Percentiles rank a stretch among this genome's conserved stretches.
These are phyloP conservation scores for Symphodus melops DNA, from an alignment of 2,113 vertebrate genomes.

Conservation along the genomic window DNA sequence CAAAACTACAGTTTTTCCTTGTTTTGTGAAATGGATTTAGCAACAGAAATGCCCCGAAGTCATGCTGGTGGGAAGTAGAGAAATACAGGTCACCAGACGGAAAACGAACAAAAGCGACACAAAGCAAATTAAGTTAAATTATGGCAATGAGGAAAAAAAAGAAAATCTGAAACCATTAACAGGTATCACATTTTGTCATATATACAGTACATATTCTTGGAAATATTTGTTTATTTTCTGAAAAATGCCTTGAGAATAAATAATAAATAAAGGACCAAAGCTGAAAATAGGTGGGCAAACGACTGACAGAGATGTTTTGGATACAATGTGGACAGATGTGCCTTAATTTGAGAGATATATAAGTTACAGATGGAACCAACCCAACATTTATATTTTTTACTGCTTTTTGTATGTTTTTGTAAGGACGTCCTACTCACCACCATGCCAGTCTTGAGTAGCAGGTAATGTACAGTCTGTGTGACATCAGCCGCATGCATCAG, in stretches of 20 bases:
- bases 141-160: not conserved
- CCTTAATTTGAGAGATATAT: slow-evolving; percentile 14
- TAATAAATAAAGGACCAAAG: slow-evolving; percentile 32
- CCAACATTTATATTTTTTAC: not conserved
- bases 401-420: slow-evolving; percentile 7
- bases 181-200: slow-evolving; percentile 3
- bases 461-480: slow-evolving; percentile 96
- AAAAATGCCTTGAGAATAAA: slow-evolving; percentile 10
- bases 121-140: slow-evolving; percentile 13
- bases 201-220: not conserved
- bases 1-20: not conserved
- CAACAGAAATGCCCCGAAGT: slow-evolving; percentile 50
- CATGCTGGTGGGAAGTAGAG: slow-evolving; percentile 8
- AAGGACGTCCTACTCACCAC: slow-evolving; percentile 84
- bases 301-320: slow-evolving; percentile 51
- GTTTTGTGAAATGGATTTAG: slow-evolving; percentile 23
- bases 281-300: slow-evolving; percentile 53
- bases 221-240: slow-evolving; percentile 23
- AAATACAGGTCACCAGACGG: slow-evolving; percentile 46
- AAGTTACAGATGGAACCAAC: not conserved
- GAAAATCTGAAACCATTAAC: slow-evolving; percentile 3
- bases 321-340: slow-evolving; percentile 37
- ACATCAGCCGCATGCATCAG: slow-evolving; percentile 96
- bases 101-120: slow-evolving; percentile 32
- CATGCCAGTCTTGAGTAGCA: slow-evolving; percentile 95